These are phyloP conservation scores for Gallinago media DNA, from an alignment of 2,113 vertebrate genomes.

Conservation along the genomic window DNA sequence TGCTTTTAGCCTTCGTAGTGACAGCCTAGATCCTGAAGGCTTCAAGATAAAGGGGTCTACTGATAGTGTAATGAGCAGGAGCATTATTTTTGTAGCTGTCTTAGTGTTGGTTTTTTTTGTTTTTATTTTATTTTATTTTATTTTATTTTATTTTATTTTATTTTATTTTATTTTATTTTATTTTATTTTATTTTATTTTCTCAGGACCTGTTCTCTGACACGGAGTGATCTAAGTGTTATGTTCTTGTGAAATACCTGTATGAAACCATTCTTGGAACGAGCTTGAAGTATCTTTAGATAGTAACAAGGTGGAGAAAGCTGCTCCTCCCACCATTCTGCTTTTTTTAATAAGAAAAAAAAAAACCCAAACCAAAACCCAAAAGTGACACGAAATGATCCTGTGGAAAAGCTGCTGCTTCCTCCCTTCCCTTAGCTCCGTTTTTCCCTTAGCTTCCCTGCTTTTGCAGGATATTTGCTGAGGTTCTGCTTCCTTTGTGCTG, in stretches of 20 bases:
- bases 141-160: background rate
- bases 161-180: background rate
- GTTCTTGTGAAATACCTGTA: constrained; percentile 37
- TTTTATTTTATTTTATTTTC: background rate
- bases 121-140: background rate
- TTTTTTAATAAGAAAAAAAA: background rate
- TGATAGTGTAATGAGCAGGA: background rate
- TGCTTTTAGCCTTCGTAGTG: background rate
- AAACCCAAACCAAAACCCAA: no score
- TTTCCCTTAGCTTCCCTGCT: background rate
- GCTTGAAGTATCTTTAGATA: background rate
- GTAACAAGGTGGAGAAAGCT: constrained; percentile 21
- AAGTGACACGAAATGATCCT: background rate
- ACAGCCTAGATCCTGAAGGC: background rate
- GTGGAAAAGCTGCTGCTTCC: background rate
- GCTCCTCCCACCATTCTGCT: background rate
- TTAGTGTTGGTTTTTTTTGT: background rate
- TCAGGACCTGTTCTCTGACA: constrained; percentile 10
- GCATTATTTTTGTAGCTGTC: constrained; percentile 12
- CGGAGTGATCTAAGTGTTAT: background rate
- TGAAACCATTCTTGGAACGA: constrained; percentile 38
- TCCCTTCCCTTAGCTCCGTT: background rate
- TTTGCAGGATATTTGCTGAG: background rate
- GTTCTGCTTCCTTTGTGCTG: background rate
- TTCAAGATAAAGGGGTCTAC: background rate